Evolutionary conservation across 2,113 vertebrate genomes (phyloP).

Genomic region (Paradoxurus hermaphroditus): DNA sequence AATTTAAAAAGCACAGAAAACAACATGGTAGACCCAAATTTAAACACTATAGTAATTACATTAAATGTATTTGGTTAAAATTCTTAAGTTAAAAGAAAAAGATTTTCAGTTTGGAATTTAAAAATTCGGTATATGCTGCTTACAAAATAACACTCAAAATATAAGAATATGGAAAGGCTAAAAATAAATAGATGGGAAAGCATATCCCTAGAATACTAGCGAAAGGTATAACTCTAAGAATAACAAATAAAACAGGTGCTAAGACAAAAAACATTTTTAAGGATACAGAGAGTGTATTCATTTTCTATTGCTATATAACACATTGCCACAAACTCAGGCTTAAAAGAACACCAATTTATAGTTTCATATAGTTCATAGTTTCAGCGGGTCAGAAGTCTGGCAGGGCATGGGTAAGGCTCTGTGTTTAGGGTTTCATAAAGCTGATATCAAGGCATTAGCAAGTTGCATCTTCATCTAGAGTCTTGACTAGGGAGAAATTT

Average conservation of each 20-base stretch:
- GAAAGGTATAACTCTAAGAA: neutral
- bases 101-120: neutral
- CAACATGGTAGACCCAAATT: neutral
- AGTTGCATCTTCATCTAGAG: neutral
- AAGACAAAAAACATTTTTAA: neutral
- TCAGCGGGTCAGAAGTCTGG: neutral
- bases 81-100: neutral
- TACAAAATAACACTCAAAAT: neutral
- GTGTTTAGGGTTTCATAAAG: neutral
- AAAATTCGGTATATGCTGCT: neutral
- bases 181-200: neutral
- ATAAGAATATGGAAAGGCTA: neutral
- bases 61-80: constrained; percentile 21
- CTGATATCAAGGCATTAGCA: neutral
- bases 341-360: neutral
- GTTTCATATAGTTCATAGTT: neutral
- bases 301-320: neutral
- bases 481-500: neutral
- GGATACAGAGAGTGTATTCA: neutral
- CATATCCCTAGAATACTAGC: neutral
- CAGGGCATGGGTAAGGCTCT: neutral
- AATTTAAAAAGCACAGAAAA: neutral
- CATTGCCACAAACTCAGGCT: neutral
- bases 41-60: constrained; percentile 23
- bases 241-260: neutral